These are phyloP conservation scores for Ametastegia equiseti DNA, from an alignment of 2,888 invertebrate genomes.

Conservation along the genomic window DNA sequence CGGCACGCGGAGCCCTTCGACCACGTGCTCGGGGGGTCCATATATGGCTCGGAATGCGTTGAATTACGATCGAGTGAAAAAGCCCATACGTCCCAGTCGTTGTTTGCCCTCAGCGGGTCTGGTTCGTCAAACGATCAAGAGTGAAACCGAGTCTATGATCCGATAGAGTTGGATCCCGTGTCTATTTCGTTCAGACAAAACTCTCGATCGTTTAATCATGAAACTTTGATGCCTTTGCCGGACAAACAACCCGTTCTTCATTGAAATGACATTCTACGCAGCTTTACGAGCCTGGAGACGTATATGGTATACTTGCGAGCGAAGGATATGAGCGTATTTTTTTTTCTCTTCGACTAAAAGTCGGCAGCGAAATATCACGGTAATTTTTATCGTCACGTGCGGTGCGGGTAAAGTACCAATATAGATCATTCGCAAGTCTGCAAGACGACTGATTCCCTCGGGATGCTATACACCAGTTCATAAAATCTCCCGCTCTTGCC, in stretches of 20 bases:
- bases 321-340: too few species aligned
- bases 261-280: not conserved
- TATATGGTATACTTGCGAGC: too few species aligned
- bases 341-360: not conserved
- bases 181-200: not conserved
- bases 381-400: not conserved
- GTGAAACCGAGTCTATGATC: not conserved
- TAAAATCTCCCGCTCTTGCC: not conserved
- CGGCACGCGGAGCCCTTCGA: constrained; percentile 10
- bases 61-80: constrained; percentile 41
- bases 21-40: constrained; percentile 30
- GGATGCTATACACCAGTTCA: not conserved
- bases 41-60: constrained; percentile 47
- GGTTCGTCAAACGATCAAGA: constrained; percentile 23
- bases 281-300: too few species aligned
- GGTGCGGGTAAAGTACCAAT: not conserved
- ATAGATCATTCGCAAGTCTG: not conserved
- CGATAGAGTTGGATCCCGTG: not conserved
- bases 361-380: not conserved
- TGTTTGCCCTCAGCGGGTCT: constrained; percentile 23
- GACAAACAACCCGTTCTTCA: constrained; percentile 18
- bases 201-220: too few species aligned
- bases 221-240: not conserved
- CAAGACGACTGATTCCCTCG: not conserved
- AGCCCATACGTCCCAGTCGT: constrained; percentile 38